Evolutionary conservation across 2,888 invertebrate species (phyloP).

Genomic region (Fragum whitleyi): DNA sequence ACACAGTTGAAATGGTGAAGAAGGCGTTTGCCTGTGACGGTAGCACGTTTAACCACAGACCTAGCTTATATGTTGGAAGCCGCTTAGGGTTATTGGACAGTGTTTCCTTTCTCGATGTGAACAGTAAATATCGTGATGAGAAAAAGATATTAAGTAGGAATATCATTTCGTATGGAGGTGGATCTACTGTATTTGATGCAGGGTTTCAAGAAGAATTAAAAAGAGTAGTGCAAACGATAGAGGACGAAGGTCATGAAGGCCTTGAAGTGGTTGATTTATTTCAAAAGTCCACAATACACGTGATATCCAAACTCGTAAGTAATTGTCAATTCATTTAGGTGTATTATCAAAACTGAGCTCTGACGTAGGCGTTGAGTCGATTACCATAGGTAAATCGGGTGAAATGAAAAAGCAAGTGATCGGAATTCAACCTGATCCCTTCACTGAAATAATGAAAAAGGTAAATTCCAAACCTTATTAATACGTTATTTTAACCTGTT

Average conservation of each 20-base stretch:
- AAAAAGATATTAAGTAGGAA: neutral
- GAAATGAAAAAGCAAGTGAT: too few species aligned
- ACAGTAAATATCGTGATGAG: neutral
- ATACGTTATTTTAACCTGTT: too few species aligned
- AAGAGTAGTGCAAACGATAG: neutral
- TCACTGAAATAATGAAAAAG: too few species aligned
- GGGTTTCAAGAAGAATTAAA: neutral
- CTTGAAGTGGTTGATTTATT: neutral
- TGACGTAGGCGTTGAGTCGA: too few species aligned
- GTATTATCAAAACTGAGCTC: too few species aligned
- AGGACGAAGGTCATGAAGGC: neutral
- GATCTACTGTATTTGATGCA: neutral
- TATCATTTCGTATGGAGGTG: neutral
- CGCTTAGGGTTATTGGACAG: neutral
- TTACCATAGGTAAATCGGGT: too few species aligned
- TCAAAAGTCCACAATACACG: neutral
- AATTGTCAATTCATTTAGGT: neutral
- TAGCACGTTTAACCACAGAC: neutral
- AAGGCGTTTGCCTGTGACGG: neutral
- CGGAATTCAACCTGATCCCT: too few species aligned
- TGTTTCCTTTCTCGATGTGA: neutral
- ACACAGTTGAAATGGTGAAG: neutral
- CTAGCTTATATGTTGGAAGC: neutral
- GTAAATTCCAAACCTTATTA: too few species aligned
- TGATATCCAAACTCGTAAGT: neutral